Conservation (phyloP, 2,113 vertebrate genomes). For the Calonectris borealis region DNA sequence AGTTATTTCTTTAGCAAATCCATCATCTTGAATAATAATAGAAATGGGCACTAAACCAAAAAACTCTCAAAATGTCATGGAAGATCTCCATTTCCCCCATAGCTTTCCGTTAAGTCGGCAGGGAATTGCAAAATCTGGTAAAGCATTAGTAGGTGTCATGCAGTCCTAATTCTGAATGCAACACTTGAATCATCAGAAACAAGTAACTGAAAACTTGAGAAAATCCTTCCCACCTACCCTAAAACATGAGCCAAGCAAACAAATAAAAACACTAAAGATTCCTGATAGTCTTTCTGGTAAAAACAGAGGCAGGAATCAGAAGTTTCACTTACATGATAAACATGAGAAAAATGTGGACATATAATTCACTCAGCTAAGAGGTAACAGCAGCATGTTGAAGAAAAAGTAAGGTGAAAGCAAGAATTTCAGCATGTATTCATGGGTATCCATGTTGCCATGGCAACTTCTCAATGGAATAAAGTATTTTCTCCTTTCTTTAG, state of each 20-base stretch:
- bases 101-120: not conserved
- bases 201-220: not conserved
- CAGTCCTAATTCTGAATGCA: not conserved
- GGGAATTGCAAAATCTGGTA: not conserved
- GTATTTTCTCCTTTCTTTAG: slow-evolving; percentile 56
- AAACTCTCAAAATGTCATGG: not conserved
- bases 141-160: not conserved
- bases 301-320: slow-evolving; percentile 1
- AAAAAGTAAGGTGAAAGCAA: slow-evolving; percentile 44
- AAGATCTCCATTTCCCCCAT: not conserved
- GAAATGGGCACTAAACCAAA: not conserved
- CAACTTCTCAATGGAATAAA: slow-evolving; percentile 62
- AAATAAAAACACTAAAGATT: not conserved
- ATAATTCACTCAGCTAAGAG: slow-evolving; percentile 11
- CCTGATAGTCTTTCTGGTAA: not conserved
- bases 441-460: slow-evolving; percentile 63
- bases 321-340: not conserved
- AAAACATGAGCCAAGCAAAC: not conserved
- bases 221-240: not conserved
- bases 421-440: slow-evolving; percentile 60
- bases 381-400: slow-evolving; percentile 4
- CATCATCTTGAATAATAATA: not conserved
- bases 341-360: not conserved
- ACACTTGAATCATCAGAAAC: not conserved
- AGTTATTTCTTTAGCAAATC: not conserved